These are phyloP conservation scores for Triplophysa rosa DNA, from an alignment of 2,113 vertebrate species.

Conservation along the genomic window DNA sequence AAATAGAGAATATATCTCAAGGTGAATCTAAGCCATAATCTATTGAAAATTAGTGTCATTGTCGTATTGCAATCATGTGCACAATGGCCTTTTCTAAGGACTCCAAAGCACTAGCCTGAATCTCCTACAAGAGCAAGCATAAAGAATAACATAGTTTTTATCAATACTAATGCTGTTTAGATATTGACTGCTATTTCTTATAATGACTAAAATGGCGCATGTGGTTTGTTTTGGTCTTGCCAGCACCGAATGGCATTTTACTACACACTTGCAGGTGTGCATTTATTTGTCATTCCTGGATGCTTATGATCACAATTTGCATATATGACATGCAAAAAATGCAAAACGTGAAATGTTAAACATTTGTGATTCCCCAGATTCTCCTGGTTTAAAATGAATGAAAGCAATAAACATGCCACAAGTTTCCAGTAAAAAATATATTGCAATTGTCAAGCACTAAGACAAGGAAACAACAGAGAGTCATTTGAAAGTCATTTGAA, in stretches of 20 bases:
- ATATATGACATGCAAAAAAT: neutral
- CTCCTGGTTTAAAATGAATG: neutral
- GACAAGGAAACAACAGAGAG: neutral
- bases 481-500: neutral
- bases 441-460: neutral
- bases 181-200: conserved; percentile 26
- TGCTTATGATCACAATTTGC: neutral
- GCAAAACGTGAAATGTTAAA: neutral
- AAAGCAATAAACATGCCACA: neutral
- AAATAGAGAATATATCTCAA: no score
- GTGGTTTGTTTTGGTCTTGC: conserved; percentile 5
- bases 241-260: conserved; percentile 18
- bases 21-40: no score
- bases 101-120: neutral
- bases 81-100: neutral
- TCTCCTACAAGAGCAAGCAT: neutral
- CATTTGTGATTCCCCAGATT: no score
- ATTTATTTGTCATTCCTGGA: conserved; percentile 19
- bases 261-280: conserved; percentile 37
- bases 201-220: conserved; percentile 18
- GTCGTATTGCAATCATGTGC: neutral
- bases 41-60: neutral
- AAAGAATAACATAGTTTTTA: conserved; percentile 3
- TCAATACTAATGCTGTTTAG: conserved; percentile 34
- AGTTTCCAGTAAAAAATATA: neutral